Base-by-base conservation (phyloP, 53 echinoderm and acorn worm species). In the Pentamera pediparva region DNA sequence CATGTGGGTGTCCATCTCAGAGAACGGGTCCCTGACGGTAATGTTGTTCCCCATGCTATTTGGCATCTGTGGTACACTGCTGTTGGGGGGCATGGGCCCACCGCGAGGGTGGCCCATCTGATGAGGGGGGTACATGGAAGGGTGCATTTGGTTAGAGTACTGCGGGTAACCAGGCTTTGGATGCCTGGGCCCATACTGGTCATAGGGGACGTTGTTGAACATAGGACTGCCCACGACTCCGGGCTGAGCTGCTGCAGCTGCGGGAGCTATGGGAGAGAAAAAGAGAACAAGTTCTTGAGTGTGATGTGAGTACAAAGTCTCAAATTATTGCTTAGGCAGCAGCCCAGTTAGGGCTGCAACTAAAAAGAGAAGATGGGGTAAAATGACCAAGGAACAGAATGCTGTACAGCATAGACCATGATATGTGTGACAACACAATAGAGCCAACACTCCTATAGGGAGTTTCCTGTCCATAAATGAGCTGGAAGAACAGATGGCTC, bases 1-100 rank as follows among this genome's bases (percentile, higher is more conserved):
- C 76, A 57, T 81, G 41, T 37, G 86, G 39, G 71, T 70, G 61
- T 92, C 92, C 76, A 76, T 75, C 62, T 87, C 92, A 1, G 92
- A 70, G 65, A 98, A 98, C 8, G 98, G 98, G 70, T 98, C 91
- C 59, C 90, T 69, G 13, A 92, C 91, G 7, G 88, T 98, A 38
- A 98, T 88, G 59, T 88, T 98, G 77, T 96, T 89, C 27, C 76
- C 75, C 92, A 92, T 88, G 65, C 82, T 87, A 36, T 86, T 89
- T n/a, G 93, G 89, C 80, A 93, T 89, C 15, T 79, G 83, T 33
- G 88, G 78, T 45, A 78, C 83, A 39, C 54, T 58, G 43, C 76
- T 87, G 69, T 73, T 79, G 20, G 80, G 76, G 12, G 77, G 77
- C 81, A 84, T 80, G 59, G 55, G 78, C 31, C 84, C 80, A n/a